These are phyloP conservation scores for Sylvilagus bachmani DNA, from an alignment of 2,113 vertebrate genomes.

Conservation along the genomic window DNA sequence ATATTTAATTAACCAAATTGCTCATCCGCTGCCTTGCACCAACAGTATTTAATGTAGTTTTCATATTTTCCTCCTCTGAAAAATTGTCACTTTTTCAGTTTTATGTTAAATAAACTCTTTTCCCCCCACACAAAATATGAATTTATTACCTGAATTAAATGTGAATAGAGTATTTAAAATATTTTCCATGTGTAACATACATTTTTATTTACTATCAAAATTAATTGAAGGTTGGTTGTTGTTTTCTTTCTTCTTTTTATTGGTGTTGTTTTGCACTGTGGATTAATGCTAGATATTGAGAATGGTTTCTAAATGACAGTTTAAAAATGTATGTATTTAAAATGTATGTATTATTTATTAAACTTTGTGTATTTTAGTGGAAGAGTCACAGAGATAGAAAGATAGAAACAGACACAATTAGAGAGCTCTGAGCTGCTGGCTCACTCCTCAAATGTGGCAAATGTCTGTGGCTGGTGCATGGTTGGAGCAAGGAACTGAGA, in stretches of 20 bases:
- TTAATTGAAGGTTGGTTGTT: neutral
- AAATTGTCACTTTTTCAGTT: neutral
- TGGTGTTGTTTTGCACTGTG: neutral
- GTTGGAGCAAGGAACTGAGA: too few species aligned
- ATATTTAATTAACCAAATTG: neutral
- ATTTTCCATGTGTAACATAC: neutral
- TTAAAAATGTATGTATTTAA: too few species aligned
- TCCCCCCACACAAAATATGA: neutral
- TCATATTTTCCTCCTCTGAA: neutral
- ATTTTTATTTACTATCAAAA: neutral
- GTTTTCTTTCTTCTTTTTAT: neutral
- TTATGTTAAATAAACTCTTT: neutral
- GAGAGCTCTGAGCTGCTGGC: too few species aligned
- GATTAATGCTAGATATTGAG: neutral
- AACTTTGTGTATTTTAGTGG: too few species aligned
- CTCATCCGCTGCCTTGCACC: neutral
- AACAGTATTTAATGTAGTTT: neutral
- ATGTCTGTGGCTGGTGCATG: too few species aligned
- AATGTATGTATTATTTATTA: too few species aligned
- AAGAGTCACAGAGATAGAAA: too few species aligned
- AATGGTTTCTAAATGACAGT: neutral
- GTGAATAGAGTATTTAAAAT: neutral
- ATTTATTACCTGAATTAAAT: neutral
- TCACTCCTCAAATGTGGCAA: too few species aligned
- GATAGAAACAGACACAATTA: too few species aligned